A percentile compares a stretch with the other conserved stretches of the same genome.
Conservation (phyloP, 30 jellyfish, hydroid and myxozoan species). For the Sanderia malayensis region DNA sequence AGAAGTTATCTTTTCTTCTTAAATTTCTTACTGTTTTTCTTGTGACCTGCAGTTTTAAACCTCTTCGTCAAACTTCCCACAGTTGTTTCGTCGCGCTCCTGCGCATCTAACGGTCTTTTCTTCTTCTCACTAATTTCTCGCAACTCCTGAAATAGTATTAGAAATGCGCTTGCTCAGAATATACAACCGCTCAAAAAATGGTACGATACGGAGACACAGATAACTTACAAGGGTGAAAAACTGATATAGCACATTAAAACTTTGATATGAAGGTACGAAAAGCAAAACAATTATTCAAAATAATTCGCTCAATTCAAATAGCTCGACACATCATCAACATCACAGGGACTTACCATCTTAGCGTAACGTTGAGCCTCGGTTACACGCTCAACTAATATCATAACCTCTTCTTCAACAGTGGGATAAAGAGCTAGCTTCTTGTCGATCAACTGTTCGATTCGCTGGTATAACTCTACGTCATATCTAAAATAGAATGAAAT, state of each 20-base stretch:
- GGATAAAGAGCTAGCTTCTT: conserved; percentile 92
- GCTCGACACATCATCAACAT: too few relatives aligned
- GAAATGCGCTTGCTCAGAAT: too few relatives aligned
- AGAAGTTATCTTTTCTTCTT: conserved; percentile 8
- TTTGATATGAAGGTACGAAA: too few relatives aligned
- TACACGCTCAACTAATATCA: conserved; percentile 93
- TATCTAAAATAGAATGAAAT: conserved; percentile 69
- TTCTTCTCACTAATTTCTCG: conserved; percentile 33
- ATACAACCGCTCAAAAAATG: too few relatives aligned
- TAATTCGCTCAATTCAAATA: too few relatives aligned
- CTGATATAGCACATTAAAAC: too few relatives aligned
- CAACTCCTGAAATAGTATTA: conserved; percentile 25
- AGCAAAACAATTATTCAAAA: too few relatives aligned
- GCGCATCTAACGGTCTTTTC: conserved; percentile 33
- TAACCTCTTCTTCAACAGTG: conserved; percentile 93
- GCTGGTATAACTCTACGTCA: conserved; percentile 95
- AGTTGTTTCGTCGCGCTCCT: conserved; percentile 7
- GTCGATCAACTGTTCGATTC: conserved; percentile 91
- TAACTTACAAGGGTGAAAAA: too few relatives aligned
- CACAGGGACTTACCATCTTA: conserved; percentile 83
- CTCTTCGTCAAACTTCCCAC: conserved; percentile 28
- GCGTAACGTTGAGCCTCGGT: conserved; percentile 97
- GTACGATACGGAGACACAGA: too few relatives aligned
- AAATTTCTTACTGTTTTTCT: neutral
- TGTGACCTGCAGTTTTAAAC: conserved; percentile 12